A percentile compares a stretch with the other conserved stretches of the same genome.
Evolutionary conservation across 2,113 vertebrate genomes (phyloP).

Genomic region (Grus americana): DNA sequence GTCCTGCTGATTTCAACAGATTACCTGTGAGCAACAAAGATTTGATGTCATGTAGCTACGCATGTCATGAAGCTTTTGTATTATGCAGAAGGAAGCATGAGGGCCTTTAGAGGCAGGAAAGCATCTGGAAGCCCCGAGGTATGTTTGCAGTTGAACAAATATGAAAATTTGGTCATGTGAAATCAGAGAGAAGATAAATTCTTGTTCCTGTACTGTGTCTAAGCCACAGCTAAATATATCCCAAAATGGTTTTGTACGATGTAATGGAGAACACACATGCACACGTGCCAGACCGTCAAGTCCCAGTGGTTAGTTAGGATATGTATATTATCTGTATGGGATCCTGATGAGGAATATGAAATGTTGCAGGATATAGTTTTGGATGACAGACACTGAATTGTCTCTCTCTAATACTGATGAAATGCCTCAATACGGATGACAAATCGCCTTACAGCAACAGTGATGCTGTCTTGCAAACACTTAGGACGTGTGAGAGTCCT

Average conservation of each 20-base stretch:
- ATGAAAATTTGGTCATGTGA: background rate
- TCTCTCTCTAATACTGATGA: background rate
- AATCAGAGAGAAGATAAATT: background rate
- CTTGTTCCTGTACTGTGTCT: background rate
- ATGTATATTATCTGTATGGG: background rate
- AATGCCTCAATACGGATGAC: background rate
- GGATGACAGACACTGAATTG: background rate
- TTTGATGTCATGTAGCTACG: background rate
- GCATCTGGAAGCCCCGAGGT: conserved; percentile 5
- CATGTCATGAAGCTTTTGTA: background rate
- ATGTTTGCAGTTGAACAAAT: background rate
- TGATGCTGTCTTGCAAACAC: background rate
- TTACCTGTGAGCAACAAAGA: background rate
- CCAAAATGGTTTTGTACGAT: background rate
- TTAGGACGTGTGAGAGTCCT: background rate
- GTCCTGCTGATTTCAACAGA: background rate
- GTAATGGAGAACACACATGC: background rate
- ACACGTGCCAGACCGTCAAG: background rate
- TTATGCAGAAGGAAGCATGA: background rate
- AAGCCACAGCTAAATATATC: background rate
- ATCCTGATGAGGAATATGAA: background rate
- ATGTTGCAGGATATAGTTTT: background rate
- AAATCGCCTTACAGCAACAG: background rate
- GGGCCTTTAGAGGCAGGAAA: conserved; percentile 13
- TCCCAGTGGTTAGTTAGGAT: background rate